Conservation (phyloP, 2,113 vertebrate genomes). For the Pontoporia blainvillei region DNA sequence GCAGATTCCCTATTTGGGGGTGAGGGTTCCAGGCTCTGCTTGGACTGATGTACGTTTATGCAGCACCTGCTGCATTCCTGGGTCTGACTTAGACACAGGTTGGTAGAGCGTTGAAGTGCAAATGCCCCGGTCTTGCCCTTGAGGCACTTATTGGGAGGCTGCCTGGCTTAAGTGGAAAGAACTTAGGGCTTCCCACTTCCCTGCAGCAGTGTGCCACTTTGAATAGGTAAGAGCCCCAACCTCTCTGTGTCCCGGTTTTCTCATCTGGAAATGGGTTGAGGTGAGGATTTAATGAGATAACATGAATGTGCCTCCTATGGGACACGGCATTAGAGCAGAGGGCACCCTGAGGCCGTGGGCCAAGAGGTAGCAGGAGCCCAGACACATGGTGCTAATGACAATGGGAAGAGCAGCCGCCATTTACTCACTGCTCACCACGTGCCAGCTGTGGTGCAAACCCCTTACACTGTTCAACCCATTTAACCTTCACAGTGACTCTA, state of each 20-base stretch:
- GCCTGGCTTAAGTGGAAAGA: background rate
- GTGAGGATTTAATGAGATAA: background rate
- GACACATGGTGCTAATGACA: too few species aligned
- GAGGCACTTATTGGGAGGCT: background rate
- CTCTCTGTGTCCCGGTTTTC: background rate
- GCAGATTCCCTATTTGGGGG: background rate
- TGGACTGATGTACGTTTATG: background rate
- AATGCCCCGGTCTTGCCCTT: background rate
- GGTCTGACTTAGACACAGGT: background rate
- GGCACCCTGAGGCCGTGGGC: background rate
- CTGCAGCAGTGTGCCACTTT: background rate
- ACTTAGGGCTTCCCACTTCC: background rate
- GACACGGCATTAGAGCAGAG: background rate
- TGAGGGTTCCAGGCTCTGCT: background rate
- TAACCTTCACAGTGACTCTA: background rate
- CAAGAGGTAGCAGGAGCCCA: background rate
- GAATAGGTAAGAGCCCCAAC: background rate
- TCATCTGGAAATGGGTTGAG: background rate
- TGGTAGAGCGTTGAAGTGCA: background rate
- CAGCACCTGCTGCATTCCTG: background rate
- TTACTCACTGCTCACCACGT: accelerated
- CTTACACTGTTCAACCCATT: background rate
- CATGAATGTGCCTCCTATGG: too few species aligned
- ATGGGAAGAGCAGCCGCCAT: accelerated
- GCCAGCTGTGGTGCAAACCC: background rate